These are phyloP conservation scores for Antennarius striatus DNA, from an alignment of 2,113 vertebrate species.

Conservation along the genomic window DNA sequence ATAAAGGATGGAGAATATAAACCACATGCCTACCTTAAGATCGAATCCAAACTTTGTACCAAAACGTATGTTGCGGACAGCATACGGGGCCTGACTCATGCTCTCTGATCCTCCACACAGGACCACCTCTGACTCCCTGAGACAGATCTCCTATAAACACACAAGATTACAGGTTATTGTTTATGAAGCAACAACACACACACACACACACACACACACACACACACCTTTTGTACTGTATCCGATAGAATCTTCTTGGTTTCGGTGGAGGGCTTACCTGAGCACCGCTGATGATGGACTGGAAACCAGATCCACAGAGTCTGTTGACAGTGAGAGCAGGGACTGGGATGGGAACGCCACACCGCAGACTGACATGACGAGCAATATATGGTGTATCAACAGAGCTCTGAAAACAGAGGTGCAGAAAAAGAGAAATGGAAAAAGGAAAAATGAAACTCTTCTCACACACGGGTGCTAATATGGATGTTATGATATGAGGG, in stretches of 20 bases:
- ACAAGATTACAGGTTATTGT: slow-evolving; percentile 14
- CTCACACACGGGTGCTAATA: too few species aligned
- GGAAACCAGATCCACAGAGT: slow-evolving; percentile 97
- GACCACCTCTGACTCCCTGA: slow-evolving; percentile 90
- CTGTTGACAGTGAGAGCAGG: slow-evolving; percentile 92
- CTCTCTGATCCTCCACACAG: slow-evolving; percentile 92
- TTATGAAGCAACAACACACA: not conserved
- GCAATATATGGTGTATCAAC: slow-evolving; percentile 86
- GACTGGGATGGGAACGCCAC: slow-evolving; percentile 83
- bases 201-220: not conserved
- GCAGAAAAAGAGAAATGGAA: not conserved
- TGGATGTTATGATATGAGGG: too few species aligned
- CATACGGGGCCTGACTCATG: slow-evolving; percentile 93
- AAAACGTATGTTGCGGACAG: slow-evolving; percentile 89
- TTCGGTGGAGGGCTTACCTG: slow-evolving; percentile 80
- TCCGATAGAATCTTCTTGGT: not conserved
- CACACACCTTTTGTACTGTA: not conserved
- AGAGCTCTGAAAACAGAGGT: slow-evolving; percentile 79
- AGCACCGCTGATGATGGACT: slow-evolving; percentile 89
- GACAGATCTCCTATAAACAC: slow-evolving; percentile 88
- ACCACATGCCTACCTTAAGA: slow-evolving; percentile 82
- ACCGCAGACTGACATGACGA: slow-evolving; percentile 89
- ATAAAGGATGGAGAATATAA: not conserved
- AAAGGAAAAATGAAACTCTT: too few species aligned
- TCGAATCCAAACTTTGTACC: slow-evolving; percentile 90